Evolutionary conservation across 2,113 vertebrate genomes (phyloP), one percentile per base, ranked within the genome.

Genomic region (Poeciliopsis turrubarensis): DNA sequence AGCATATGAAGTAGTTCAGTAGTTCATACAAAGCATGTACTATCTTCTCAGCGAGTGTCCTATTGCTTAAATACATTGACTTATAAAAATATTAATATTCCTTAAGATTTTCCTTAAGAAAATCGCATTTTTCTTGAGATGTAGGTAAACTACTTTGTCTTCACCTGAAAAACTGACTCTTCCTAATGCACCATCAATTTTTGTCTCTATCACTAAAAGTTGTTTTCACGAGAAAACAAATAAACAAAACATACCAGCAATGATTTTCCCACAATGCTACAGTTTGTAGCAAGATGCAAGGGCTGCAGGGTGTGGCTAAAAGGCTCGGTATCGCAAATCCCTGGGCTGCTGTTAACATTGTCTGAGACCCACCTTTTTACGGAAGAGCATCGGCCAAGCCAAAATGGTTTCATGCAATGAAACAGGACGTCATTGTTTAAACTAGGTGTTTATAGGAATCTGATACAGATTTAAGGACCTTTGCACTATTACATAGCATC

Each of bases 371-470:
- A 71, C 22, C 26, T 80, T 72, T 67, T 73, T 31, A 74, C 57
- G 51, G 29, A 32, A 68, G 19, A 83, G 66, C 5, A 64, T 71
- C 57, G 51, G 19, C 17, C n/a, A 30, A 64, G 29, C 32, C 69
- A 72, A 64, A 68, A 64, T 10, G 4, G n/a, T 51, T 32, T 39
- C 75, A 72, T 72, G 72, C 66, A 25, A 14, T 27, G 37, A 64
- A 51, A 77, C 71, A 72, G 65, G 32, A 83, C 27, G 51, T 89
- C 83, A 81, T 39, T 37, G 63, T 54, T 86, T 70, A 84, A 72
- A 69, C 80, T 72, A 77, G 73, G 41, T 80, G 71, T 86, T 89
- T 87, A 79, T 32, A 64, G 72, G 72, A 92, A 88, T 70, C 54
- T 70, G 78, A 91, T 81, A 60, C 29, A 29, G 65, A 80, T 4